These are phyloP conservation scores for Gnathonemus echidnorhynchus DNA, from an alignment of 2,113 vertebrate species.

Conservation along the genomic window DNA sequence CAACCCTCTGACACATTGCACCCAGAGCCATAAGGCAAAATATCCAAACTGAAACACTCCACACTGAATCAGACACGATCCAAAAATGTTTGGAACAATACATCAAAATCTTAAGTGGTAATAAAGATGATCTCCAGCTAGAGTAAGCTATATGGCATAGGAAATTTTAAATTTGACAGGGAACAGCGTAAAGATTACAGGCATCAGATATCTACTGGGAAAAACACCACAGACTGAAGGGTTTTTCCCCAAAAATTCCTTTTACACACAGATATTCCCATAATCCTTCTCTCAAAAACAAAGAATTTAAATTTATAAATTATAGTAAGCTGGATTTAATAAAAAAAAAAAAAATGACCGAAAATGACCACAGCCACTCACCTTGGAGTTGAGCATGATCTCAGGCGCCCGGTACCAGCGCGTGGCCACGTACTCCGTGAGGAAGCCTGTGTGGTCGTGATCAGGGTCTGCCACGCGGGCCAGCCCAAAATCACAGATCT, in stretches of 20 bases:
- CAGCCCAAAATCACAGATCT: slow-evolving; percentile 86
- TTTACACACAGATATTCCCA: not conserved
- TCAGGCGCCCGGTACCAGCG: not conserved
- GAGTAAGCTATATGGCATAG: not conserved
- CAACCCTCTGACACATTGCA: not conserved
- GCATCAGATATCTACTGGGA: not conserved
- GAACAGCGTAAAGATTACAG: not conserved
- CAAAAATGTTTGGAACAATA: not conserved
- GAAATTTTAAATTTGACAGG: not conserved
- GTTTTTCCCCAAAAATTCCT: not conserved
- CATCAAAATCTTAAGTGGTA: not conserved
- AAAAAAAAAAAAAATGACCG: no score
- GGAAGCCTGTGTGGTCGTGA: slow-evolving; percentile 82
- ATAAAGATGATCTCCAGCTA: not conserved
- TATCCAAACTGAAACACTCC: not conserved
- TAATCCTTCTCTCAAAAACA: not conserved
- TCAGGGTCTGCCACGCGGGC: slow-evolving; percentile 80
- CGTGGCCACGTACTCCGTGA: slow-evolving; percentile 78
- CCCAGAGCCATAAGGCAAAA: not conserved
- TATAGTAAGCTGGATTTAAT: no score
- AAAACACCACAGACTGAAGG: not conserved
- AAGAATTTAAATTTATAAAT: not conserved
- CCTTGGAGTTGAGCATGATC: slow-evolving; percentile 80
- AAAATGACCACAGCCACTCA: slow-evolving; percentile 13
- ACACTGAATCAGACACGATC: not conserved